A percentile compares a stretch with the other conserved stretches of the same genome.
Conservation (phyloP, 2,113 vertebrate genomes). For the Prunella fulvescens region DNA sequence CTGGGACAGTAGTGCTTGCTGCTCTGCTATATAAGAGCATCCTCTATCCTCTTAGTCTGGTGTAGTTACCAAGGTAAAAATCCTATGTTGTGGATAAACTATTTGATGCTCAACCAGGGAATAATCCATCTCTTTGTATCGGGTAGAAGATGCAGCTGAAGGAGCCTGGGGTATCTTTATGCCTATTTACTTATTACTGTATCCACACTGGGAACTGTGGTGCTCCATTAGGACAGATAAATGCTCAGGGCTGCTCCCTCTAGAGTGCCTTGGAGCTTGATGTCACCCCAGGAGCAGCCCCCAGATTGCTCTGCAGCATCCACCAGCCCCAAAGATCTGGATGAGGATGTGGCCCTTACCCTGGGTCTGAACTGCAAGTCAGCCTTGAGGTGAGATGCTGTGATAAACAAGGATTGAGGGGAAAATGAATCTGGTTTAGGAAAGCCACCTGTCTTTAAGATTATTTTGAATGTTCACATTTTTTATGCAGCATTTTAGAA, state of each 20-base stretch:
- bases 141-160: neutral
- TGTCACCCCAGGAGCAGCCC: neutral
- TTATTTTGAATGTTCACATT: neutral
- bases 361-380: neutral
- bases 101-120: neutral
- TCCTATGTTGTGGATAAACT: neutral
- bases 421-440: neutral
- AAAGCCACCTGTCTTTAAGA: neutral
- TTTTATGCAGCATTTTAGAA: conserved; percentile 24
- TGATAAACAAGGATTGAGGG: neutral
- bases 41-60: neutral
- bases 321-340: neutral
- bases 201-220: neutral
- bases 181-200: neutral
- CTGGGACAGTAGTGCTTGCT: neutral
- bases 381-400: neutral
- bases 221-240: neutral
- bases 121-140: neutral
- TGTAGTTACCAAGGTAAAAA: neutral
- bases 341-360: neutral
- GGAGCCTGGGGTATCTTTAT: neutral
- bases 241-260: neutral
- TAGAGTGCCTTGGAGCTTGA: neutral
- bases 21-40: neutral
- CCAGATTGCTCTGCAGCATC: neutral